phyloP scores from a whole-genome alignment of 2,113 vertebrate species.

The Hyla sarda region DNA sequence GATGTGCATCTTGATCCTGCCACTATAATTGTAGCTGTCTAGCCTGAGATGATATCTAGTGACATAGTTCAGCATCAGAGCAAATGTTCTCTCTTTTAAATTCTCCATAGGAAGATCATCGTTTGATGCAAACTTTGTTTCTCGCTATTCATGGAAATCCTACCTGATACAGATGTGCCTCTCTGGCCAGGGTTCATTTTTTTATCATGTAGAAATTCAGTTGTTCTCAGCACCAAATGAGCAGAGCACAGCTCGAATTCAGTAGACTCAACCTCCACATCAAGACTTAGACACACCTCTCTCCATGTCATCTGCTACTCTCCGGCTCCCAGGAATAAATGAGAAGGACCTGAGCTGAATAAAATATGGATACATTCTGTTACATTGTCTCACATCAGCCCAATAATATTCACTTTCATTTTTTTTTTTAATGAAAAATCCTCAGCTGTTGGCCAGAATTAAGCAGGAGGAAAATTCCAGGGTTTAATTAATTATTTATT shows the following conservation, averaged over 20 bases:
- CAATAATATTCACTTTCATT: not conserved
- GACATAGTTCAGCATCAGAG: conserved; percentile 20
- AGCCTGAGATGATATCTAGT: not conserved
- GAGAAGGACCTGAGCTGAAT: conserved; percentile 48
- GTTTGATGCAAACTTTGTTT: conserved; percentile 29
- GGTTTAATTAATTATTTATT: too few species aligned
- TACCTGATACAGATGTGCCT: conserved; percentile 41
- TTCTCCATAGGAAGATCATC: not conserved
- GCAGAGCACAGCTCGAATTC: conserved; percentile 51
- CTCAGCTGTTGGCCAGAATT: not conserved
- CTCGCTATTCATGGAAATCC: conserved; percentile 6
- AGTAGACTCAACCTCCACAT: conserved; percentile 49
- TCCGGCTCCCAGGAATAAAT: conserved; percentile 31
- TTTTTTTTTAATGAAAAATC: not conserved
- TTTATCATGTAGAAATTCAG: conserved; percentile 53
- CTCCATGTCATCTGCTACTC: conserved; percentile 46
- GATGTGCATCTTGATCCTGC: not conserved
- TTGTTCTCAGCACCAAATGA: conserved; percentile 45
- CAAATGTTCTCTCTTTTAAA: not conserved
- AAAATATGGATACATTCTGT: conserved; percentile 20
- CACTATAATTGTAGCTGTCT: not conserved
- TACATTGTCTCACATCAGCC: not conserved
- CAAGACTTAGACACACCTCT: conserved; percentile 54
- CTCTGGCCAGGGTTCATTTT: conserved; percentile 39
- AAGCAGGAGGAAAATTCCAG: not conserved